These are phyloP conservation scores for Oreochromis tanganicae DNA, from an alignment of 2,113 vertebrate genomes.

Conservation along the genomic window DNA sequence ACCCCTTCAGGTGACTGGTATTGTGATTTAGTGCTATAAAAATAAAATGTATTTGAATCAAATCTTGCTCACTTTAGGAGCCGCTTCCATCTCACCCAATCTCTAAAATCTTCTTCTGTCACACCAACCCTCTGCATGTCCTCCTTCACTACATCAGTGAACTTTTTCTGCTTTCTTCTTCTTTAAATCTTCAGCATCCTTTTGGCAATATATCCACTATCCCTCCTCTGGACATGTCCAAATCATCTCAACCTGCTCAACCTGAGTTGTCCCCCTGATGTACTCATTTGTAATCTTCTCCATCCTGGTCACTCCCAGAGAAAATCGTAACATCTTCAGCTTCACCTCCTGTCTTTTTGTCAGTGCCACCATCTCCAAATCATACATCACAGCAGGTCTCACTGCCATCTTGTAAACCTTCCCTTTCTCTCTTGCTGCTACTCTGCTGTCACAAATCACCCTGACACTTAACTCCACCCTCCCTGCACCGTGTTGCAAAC, in stretches of 20 bases:
- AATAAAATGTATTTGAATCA: background rate
- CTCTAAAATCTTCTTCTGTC: background rate
- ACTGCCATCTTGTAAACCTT: no score
- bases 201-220: background rate
- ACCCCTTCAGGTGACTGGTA: background rate
- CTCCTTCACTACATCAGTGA: background rate
- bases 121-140: background rate
- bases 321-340: no score
- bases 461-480: background rate
- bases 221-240: background rate
- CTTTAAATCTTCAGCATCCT: background rate
- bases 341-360: no score
- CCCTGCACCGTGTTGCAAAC: background rate
- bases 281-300: background rate
- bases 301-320: background rate
- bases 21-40: background rate
- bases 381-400: no score
- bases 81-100: background rate
- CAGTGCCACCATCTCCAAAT: no score
- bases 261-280: background rate
- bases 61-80: background rate
- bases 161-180: background rate
- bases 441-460: background rate
- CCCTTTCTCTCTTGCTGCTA: background rate
- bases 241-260: background rate